These are phyloP conservation scores for Sarcophilus harrisii DNA, from an alignment of 2,797 vertebrate species.

Conservation along the genomic window DNA sequence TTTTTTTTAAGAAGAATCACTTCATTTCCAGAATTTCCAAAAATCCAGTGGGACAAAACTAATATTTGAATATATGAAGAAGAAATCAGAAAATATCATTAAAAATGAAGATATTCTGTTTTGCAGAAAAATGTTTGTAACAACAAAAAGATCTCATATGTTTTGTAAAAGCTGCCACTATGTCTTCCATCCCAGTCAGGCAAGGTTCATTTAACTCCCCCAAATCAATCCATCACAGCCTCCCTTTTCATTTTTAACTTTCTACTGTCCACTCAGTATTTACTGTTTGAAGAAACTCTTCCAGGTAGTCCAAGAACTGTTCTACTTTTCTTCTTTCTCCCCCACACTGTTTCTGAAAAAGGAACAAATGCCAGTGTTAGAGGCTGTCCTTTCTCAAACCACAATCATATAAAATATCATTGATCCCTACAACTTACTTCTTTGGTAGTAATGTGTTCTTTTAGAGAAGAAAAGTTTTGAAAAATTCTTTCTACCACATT, in stretches of 20 bases:
- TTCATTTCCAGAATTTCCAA: neutral
- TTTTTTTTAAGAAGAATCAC: neutral
- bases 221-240: neutral
- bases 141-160: neutral
- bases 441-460: conserved; percentile 66
- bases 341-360: conserved; percentile 79
- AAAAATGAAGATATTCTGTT: neutral
- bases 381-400: neutral
- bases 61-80: neutral
- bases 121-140: neutral
- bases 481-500: conserved; percentile 69
- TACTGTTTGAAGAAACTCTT: conserved; percentile 67
- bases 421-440: conserved; percentile 50
- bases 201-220: neutral
- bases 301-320: conserved; percentile 75
- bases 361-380: conserved; percentile 39
- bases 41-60: neutral
- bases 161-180: neutral
- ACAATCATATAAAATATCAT: neutral
- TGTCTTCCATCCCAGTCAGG: neutral
- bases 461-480: conserved; percentile 77
- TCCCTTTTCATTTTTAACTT: neutral
- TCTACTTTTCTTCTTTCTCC: conserved; percentile 71
- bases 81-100: neutral
- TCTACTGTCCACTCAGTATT: conserved; percentile 5